phyloP scores from a whole-genome alignment of 2,113 vertebrate genomes.

The Callionymus lyra region DNA sequence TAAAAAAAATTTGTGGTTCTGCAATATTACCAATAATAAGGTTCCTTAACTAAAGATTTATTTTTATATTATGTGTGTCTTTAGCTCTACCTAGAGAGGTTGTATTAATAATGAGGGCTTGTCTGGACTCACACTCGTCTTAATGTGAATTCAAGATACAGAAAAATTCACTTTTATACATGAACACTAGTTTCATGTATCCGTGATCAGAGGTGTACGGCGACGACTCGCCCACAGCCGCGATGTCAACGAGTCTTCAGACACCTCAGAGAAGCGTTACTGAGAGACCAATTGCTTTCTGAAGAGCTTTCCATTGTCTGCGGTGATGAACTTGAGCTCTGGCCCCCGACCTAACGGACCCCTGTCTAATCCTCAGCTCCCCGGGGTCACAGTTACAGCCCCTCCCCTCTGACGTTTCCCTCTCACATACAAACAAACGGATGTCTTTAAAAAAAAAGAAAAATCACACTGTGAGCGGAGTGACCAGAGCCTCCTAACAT shows the following conservation, averaged over 20 bases:
- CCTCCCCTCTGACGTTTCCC: constrained; percentile 18
- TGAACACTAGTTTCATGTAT: no score
- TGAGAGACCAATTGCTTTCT: constrained; percentile 52
- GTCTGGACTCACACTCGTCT: no score
- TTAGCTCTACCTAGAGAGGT: no score
- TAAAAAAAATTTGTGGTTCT: no score
- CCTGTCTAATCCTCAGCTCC: constrained; percentile 55
- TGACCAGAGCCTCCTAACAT: constrained; percentile 55
- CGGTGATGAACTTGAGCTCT: constrained; percentile 68
- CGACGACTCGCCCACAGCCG: no score
- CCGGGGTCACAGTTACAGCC: constrained; percentile 26
- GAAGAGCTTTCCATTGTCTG: constrained; percentile 67
- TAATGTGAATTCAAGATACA: no score
- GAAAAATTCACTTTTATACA: no score
- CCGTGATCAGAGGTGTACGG: constrained; percentile 2
- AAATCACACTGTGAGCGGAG: constrained; percentile 26
- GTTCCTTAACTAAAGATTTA: no score
- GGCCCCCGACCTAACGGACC: constrained; percentile 63
- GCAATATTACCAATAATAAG: no score
- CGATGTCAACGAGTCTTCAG: no score
- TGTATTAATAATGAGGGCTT: no score
- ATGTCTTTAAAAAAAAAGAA: constrained; percentile 2
- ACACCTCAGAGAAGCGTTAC: constrained; percentile 28
- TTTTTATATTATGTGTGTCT: no score
- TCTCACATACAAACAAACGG: constrained; percentile 14